Percentiles rank a stretch among this genome's conserved stretches.
These are phyloP conservation scores for Drosophila miranda DNA, from an alignment of 1,140 invertebrate genomes.

Conservation along the genomic window DNA sequence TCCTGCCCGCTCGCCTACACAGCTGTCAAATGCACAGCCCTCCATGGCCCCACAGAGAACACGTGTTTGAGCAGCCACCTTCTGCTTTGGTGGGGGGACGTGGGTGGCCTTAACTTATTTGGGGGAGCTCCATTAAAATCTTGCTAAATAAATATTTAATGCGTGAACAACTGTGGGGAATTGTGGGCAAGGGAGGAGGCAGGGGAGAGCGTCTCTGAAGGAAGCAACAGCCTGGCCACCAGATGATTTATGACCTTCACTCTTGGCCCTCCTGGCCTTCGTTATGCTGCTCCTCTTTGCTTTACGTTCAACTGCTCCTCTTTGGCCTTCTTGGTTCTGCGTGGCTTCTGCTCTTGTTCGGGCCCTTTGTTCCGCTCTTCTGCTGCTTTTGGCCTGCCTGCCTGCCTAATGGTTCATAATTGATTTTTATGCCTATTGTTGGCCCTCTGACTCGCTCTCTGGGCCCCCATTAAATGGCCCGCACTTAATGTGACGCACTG, in stretches of 20 bases:
- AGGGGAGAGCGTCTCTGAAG: conserved; percentile 5
- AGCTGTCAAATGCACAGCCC: conserved; percentile 65
- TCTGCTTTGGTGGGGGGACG: conserved; percentile 20
- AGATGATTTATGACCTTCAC: conserved; percentile 68
- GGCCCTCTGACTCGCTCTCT: conserved; percentile 28
- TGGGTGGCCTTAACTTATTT: conserved; percentile 59
- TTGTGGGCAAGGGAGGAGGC: conserved; percentile 1
- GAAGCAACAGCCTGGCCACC: conserved; percentile 65
- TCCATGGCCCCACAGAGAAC: conserved; percentile 14
- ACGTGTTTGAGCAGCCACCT: conserved; percentile 53
- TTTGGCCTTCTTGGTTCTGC: not conserved
- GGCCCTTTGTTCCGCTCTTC: conserved; percentile 32
- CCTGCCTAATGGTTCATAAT: conserved; percentile 72
- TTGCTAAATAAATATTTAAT: conserved; percentile 79
- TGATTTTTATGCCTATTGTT: conserved; percentile 78
- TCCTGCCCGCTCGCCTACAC: conserved; percentile 14
- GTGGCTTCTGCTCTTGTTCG: not conserved
- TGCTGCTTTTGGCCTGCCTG: conserved; percentile 25
- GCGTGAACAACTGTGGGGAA: conserved; percentile 67
- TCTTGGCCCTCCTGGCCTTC: conserved; percentile 21
- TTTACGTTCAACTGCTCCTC: not conserved
- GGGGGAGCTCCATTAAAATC: conserved; percentile 69
- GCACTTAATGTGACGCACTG: conserved; percentile 71
- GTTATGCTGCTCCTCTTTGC: not conserved
- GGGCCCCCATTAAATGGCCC: conserved; percentile 61